Evolutionary conservation across 2,888 invertebrate genomes (phyloP), one percentile per base, ranked within the genome.

Genomic region (Odontothrips loti): DNA sequence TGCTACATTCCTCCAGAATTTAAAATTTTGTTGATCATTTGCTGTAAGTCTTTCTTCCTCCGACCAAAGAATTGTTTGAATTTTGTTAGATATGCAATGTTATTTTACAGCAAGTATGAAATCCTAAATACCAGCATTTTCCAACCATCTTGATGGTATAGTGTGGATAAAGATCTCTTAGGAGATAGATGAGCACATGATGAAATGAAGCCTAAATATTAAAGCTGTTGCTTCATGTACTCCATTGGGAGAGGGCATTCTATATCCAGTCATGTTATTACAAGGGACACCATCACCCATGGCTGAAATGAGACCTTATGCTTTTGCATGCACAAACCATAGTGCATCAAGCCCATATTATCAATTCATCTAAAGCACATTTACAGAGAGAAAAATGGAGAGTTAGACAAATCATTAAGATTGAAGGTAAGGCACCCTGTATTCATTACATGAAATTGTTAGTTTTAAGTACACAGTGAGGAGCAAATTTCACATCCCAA

Each of bases 91-190:
- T 27, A 11, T 75, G 27, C 68, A 75, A 75, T 75, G 68, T 75
- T 75, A 27, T 75, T 75, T 75, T 75, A 75, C 68, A 75, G 68
- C 68, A 75, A 75, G 68, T 75, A 75, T 75, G 68, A 75, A 75
- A 75, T 27, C 68, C 10, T 75, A 75, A 75, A 75, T 27, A 75
- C 68, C 68, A 75, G 23, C 68, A 75, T 75, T 75, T 75, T 75
- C 68, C 23, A 23, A 75, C 23, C 68, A 75, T 75, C 23, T 75
- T 75, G 68, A 27, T 75, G 68, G 68, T 75, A 27, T 75, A 27
- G 68, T 75, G 27, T 75, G 68, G 27, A 75, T 27, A 75, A 75
- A 27, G 0, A 27, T 75, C 68, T 75, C 68, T 75, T 75, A 9
- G 27, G 68, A 75, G 68, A 75, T 27, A 75, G 68, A 75, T 75